Evolutionary conservation across 2,888 invertebrate genomes (phyloP), one percentile per base, ranked within the genome.

Genomic region (Neoascia interrupta): DNA sequence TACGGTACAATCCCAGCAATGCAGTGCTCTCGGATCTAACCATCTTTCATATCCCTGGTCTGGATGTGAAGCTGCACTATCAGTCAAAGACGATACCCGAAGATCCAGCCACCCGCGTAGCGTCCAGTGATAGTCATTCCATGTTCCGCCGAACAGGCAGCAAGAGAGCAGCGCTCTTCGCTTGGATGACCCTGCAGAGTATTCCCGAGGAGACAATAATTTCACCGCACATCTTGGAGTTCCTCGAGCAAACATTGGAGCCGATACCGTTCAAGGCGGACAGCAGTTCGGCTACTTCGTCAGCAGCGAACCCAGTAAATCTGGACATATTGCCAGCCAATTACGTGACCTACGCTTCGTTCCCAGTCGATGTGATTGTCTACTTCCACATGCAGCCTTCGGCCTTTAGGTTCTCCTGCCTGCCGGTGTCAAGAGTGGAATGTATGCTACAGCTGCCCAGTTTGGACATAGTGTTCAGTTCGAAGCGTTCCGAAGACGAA

Each of bases 381-480:
- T 98, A 98, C 89, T 96, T 99, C 90, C 96, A 97, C 89, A 98
- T 99, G 94, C 97, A 98, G 87, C 98, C 98, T 0, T 97, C 97
- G 61, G 96, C 97, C 0, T 97, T 98, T 89, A 90, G 98, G 70
- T 99, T 99, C 89, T 97, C 96, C 82, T 98, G 98, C 89, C 91
- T 97, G 84, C 98, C 98, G 0, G 96, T 97, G 0, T 97, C 97
- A 3, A 91, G 97, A 79, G 98, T 98, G 1, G 98, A 98, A 89
- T 98, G 98, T 86, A 94, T 98, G 92, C 91, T 98, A 81, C 96
- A 97, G 87, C 91, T 99, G 84, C 99, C 99, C 5, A 96, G 97
- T n/a, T 91, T 99, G 82, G 97, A 98, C 88, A 95, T 99, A 83
- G 97, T 99, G 1, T 97, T 98, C 89, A 98, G 98, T 84, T 97